Evolutionary conservation across 1,140 invertebrate genomes (phyloP), one percentile per base, ranked within the genome.

Genomic region (Drosophila nannoptera): DNA sequence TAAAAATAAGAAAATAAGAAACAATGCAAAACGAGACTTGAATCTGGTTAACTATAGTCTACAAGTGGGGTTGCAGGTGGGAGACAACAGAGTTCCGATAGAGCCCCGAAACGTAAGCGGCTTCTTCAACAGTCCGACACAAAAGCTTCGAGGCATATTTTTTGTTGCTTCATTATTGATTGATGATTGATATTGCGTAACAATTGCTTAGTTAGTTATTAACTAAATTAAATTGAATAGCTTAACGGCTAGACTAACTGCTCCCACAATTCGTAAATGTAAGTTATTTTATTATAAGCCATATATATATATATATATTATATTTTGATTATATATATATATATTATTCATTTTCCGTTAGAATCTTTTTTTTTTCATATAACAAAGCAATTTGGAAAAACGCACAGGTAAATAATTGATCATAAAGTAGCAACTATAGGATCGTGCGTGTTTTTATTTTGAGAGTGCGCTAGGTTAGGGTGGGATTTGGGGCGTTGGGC

Each of bases 191-290:
- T 66, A 60, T 46, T 50, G 46, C 36, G 36, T 66, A 63, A 69
- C 43, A 69, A 49, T 63, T 55, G 59, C 66, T 49, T 63, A 43
- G 50, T 55, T 63, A 55, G 42, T 69, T 63, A 56, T 38, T 63
- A 69, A 36, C 60, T 69, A 64, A 46, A 50, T 69, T 63, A 56
- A 53, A 56, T 63, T 69, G 60, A 50, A 63, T 69, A 68, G 50
- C 65, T 68, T 53, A 68, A 49, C 36, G 29, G 38, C 46, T 61
- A 43, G 33, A 53, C 49, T 63, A 53, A 54, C 50, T 62, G 36
- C 59, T 33, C 48, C 59, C 59, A 62, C 53, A 11, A 32, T 22
- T 29, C 48, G 48, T 62, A 62, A 54, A 38, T 33, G 42, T 62
- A 68, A 62, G 14, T 22, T 8, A 55, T 62, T 65, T 49, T 5